phyloP scores from a whole-genome alignment of 1,140 invertebrate genomes.

The Brachionus koreanus region DNA sequence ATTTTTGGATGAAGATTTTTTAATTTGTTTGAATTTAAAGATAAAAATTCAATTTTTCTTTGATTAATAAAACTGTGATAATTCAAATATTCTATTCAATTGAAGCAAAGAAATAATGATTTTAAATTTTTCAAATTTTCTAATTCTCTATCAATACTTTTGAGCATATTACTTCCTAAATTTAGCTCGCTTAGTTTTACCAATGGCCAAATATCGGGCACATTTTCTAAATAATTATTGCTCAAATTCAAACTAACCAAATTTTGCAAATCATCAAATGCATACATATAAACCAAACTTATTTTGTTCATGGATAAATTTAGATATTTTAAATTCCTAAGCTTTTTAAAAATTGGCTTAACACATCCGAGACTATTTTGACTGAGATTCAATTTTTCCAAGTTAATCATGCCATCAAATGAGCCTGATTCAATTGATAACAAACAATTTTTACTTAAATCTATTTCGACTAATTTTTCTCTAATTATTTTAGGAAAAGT shows the following conservation, averaged over 20 bases:
- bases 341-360: not conserved
- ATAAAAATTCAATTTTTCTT: constrained; percentile 17
- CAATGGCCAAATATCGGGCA: not conserved
- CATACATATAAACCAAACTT: not conserved
- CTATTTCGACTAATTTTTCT: not conserved
- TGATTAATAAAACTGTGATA: not conserved
- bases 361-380: not conserved
- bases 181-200: not conserved
- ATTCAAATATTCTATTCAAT: not conserved
- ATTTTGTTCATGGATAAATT: not conserved
- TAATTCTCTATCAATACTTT: not conserved
- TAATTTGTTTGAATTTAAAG: not conserved
- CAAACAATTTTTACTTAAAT: not conserved
- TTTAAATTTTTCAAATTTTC: not conserved
- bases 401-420: not conserved
- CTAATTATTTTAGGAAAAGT: not conserved
- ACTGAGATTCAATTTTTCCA: not conserved
- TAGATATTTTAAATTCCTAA: not conserved
- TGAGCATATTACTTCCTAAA: not conserved
- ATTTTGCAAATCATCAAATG: not conserved
- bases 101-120: not conserved
- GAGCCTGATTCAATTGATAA: not conserved
- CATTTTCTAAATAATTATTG: not conserved
- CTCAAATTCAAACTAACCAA: not conserved
- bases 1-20: not conserved